Evolutionary conservation across 2,797 vertebrate species (phyloP).

Genomic region (Erpetoichthys calabaricus): DNA sequence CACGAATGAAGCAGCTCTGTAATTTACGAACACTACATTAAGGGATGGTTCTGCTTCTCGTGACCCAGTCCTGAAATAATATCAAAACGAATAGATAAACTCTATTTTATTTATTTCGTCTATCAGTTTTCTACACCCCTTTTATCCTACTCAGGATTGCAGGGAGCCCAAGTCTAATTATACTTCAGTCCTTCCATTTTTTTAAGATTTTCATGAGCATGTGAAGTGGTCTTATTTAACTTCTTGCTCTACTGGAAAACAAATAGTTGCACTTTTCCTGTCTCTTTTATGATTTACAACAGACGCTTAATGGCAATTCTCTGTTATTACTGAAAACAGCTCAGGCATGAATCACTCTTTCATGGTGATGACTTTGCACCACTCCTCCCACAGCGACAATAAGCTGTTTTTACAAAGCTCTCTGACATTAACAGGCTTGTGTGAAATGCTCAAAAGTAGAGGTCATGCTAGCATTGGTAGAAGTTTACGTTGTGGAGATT

Average conservation of each 20-base stretch:
- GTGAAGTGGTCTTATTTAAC: conserved; percentile 12
- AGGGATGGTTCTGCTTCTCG: no score
- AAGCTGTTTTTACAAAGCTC: conserved; percentile 3
- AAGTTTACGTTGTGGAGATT: not conserved
- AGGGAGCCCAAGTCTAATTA: no score
- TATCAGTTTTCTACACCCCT: no score
- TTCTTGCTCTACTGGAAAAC: conserved; percentile 2
- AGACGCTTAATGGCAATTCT: conserved; percentile 4
- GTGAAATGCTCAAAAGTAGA: not conserved
- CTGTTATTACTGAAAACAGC: conserved; percentile 11
- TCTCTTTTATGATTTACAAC: conserved; percentile 3
- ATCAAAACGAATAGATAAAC: no score
- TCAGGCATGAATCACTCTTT: conserved; percentile 2
- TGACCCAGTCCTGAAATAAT: no score
- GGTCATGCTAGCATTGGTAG: not conserved
- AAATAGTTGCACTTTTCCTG: conserved; percentile 3
- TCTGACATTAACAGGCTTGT: not conserved
- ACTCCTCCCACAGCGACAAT: conserved; percentile 4
- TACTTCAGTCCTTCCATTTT: no score
- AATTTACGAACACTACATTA: no score
- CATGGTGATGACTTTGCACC: not conserved
- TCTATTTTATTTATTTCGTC: no score
- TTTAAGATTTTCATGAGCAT: not conserved
- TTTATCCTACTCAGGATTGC: no score
- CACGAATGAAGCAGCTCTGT: no score